phyloP scores from a whole-genome alignment of 2,113 vertebrate genomes.

The Turdus rufiventris region DNA sequence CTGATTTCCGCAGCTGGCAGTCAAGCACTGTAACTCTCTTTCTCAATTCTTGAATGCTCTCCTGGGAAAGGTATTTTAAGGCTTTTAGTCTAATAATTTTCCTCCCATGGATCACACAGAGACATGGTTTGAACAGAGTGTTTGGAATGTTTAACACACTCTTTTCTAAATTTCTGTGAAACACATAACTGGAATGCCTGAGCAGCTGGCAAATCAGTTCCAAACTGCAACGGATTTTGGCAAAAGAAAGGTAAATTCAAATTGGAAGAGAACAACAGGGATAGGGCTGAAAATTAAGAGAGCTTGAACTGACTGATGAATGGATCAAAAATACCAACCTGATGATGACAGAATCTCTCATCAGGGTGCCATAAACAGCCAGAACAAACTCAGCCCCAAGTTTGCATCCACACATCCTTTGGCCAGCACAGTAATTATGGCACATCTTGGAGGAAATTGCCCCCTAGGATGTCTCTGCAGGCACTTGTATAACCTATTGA shows the following conservation, averaged over 20 bases:
- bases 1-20: slow-evolving; percentile 89
- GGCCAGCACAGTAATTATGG: not conserved
- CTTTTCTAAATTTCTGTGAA: not conserved
- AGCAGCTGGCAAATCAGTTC: not conserved
- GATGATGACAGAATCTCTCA: not conserved
- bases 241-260: not conserved
- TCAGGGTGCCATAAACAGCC: not conserved
- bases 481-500: not conserved
- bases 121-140: not conserved
- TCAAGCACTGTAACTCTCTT: slow-evolving; percentile 87
- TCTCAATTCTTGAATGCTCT: slow-evolving; percentile 82
- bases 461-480: not conserved
- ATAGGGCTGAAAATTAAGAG: not conserved
- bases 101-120: not conserved
- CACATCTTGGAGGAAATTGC: not conserved
- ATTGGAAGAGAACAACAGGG: not conserved
- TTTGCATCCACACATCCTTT: not conserved
- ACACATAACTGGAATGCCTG: not conserved
- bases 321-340: not conserved
- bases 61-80: slow-evolving; percentile 66
- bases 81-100: not conserved
- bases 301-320: not conserved
- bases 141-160: not conserved
- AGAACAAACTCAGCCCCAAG: not conserved
- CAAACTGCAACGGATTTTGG: not conserved